Evolutionary conservation across 2,888 invertebrate species (phyloP).

Genomic region (Drosophila nigricruria): DNA sequence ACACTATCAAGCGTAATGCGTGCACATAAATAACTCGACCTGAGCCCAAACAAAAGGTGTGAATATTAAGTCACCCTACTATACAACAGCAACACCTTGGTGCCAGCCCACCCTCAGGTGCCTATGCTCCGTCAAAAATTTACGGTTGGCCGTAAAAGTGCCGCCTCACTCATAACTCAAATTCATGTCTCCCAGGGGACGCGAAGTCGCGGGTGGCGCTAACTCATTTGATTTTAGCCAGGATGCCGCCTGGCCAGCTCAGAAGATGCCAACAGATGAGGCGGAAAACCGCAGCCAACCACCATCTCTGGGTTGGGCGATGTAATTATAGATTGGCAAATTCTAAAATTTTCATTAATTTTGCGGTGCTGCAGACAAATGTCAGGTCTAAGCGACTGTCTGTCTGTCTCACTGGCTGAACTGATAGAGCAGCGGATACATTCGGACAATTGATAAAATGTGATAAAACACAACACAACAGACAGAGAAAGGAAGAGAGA

Average conservation of each 20-base stretch:
- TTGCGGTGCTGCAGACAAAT: slow-evolving; percentile 60
- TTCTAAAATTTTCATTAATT: slow-evolving; percentile 82
- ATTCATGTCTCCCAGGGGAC: slow-evolving; percentile 77
- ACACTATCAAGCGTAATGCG: slow-evolving; percentile 74
- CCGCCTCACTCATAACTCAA: slow-evolving; percentile 76
- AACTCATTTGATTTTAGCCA: slow-evolving; percentile 72
- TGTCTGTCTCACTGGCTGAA: slow-evolving; percentile 15
- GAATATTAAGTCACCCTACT: slow-evolving; percentile 69
- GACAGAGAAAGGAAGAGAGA: slow-evolving; percentile 8
- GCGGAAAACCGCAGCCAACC: slow-evolving; percentile 68
- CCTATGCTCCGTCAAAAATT: slow-evolving; percentile 60
- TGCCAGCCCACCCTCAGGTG: neutral
- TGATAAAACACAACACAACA: slow-evolving; percentile 58
- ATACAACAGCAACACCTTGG: slow-evolving; percentile 11
- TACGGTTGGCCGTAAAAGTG: slow-evolving; percentile 75
- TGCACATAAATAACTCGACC: slow-evolving; percentile 74
- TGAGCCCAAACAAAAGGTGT: slow-evolving; percentile 67
- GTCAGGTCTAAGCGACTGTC: slow-evolving; percentile 27
- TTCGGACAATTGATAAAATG: slow-evolving; percentile 79
- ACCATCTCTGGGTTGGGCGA: slow-evolving; percentile 40
- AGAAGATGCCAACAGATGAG: slow-evolving; percentile 71
- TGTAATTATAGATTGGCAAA: slow-evolving; percentile 83
- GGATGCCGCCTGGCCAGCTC: slow-evolving; percentile 10
- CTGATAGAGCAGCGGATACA: slow-evolving; percentile 75
- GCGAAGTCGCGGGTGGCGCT: slow-evolving; percentile 41